phyloP scores from a whole-genome alignment of 2,888 invertebrate genomes.

The Nomada ruficornis region DNA sequence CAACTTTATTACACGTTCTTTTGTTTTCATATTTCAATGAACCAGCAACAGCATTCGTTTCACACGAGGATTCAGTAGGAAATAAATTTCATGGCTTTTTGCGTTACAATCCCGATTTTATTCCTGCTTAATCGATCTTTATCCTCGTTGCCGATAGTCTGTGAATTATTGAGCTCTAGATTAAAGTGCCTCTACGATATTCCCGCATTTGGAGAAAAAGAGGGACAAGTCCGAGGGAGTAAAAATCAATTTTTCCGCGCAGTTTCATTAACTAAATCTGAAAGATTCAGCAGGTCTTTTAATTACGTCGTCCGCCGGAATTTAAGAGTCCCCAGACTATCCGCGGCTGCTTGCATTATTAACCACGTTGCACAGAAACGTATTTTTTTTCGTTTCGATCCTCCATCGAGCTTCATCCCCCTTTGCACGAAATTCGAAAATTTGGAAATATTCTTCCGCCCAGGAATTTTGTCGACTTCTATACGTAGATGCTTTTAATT shows the following conservation, averaged over 20 bases:
- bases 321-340: slow-evolving; percentile 32
- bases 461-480: too few species aligned
- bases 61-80: too few species aligned
- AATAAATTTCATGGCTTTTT: too few species aligned
- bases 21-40: too few species aligned
- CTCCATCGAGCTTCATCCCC: neutral
- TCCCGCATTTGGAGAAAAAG: neutral
- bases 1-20: neutral
- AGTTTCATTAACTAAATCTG: slow-evolving; percentile 42
- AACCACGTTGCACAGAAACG: slow-evolving; percentile 22
- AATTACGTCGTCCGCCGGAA: slow-evolving; percentile 45
- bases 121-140: neutral
- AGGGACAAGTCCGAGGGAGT: neutral
- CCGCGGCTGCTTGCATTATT: slow-evolving; percentile 32
- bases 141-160: neutral
- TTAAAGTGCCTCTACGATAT: neutral
- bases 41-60: too few species aligned
- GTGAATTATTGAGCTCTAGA: slow-evolving; percentile 8
- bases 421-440: neutral
- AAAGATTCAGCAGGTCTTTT: slow-evolving; percentile 50
- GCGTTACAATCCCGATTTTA: too few species aligned
- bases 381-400: slow-evolving; percentile 27
- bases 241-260: slow-evolving; percentile 43
- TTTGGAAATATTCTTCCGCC: neutral
- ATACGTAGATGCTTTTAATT: too few species aligned